Conservation (phyloP, 2,797 vertebrate genomes). For the Alfaro cultratus region DNA sequence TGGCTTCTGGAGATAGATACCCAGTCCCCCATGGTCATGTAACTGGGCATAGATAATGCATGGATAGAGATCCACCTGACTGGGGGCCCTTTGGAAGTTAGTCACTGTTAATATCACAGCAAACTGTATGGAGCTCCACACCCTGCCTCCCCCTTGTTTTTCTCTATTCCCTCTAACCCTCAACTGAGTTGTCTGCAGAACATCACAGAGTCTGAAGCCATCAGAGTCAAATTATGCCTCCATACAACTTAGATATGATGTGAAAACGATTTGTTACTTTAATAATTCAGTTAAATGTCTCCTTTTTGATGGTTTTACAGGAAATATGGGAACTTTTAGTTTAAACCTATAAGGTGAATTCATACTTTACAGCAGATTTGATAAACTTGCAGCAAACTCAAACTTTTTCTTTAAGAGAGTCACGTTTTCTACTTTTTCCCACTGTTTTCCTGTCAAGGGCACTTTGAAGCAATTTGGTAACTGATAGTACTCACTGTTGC, state of each 20-base stretch:
- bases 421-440: background rate
- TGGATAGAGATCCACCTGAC: conserved; percentile 29
- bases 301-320: background rate
- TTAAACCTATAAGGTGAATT: background rate
- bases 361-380: background rate
- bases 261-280: conserved; percentile 38
- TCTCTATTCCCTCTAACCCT: background rate
- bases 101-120: conserved; percentile 52
- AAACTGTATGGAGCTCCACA: conserved; percentile 28
- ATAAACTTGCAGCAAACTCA: background rate
- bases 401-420: background rate
- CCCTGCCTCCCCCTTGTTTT: background rate
- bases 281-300: background rate
- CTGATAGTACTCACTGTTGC: background rate
- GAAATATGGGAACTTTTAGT: background rate
- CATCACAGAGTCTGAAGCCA: conserved; percentile 60
- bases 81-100: conserved; percentile 40
- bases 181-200: conserved; percentile 54
- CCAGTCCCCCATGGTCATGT: background rate
- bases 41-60: background rate
- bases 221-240: conserved; percentile 40
- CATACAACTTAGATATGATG: conserved; percentile 45
- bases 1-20: background rate
- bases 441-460: background rate
- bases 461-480: background rate